A percentile compares a stretch with the other conserved stretches of the same genome.
Conservation (phyloP, 2,113 vertebrate genomes). For the Rhagologus leucostigma region DNA sequence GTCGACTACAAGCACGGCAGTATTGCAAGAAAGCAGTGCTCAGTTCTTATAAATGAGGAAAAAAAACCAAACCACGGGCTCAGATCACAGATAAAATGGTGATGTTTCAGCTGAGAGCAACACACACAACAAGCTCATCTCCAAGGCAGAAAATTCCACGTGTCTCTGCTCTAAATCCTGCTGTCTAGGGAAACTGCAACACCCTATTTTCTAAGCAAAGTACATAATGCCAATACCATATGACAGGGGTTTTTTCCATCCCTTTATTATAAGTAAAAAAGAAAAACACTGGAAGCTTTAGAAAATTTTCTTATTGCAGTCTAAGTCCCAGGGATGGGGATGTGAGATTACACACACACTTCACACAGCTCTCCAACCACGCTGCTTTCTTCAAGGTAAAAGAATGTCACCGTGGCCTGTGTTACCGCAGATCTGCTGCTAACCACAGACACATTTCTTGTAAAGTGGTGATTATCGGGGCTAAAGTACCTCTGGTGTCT, state of each 20-base stretch:
- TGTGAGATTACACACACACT: not conserved
- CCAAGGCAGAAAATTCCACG: not conserved
- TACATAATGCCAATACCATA: not conserved
- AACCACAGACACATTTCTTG: not conserved
- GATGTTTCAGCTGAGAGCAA: not conserved
- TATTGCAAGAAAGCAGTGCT: not conserved
- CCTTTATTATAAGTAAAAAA: not conserved
- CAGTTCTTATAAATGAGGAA: not conserved
- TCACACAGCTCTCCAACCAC: not conserved
- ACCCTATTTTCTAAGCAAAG: not conserved
- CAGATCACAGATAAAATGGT: not conserved
- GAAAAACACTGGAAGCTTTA: not conserved
- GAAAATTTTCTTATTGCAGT: not conserved
- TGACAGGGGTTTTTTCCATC: not conserved
- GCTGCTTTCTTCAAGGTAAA: not conserved
- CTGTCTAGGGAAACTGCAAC: not conserved
- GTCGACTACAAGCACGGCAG: rapidly evolving
- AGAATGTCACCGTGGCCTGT: not conserved
- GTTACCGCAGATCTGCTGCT: not conserved
- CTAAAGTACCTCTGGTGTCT: not conserved
- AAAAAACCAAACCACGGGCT: not conserved
- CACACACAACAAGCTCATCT: not conserved
- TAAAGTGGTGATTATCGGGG: not conserved
- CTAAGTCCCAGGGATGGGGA: not conserved
- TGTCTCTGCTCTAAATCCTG: not conserved